phyloP scores from a whole-genome alignment of 2,113 vertebrate species.

The Chroicocephalus ridibundus region DNA sequence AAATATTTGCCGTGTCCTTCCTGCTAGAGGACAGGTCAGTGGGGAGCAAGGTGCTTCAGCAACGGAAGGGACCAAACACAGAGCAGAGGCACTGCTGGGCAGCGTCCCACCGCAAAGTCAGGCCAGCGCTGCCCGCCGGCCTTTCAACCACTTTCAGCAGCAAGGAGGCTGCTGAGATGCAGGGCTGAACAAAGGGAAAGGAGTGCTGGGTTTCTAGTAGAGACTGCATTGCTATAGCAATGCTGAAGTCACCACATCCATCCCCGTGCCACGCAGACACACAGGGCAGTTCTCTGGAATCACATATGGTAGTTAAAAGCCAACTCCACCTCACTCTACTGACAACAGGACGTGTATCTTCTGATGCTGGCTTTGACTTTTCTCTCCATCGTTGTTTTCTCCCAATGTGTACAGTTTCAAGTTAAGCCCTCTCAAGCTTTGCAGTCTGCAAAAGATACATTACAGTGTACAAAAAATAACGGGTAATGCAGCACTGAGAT shows the following conservation, averaged over 20 bases:
- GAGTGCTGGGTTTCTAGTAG: background rate
- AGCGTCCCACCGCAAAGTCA: background rate
- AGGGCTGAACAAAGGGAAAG: background rate
- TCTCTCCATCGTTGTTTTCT: background rate
- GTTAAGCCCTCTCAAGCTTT: background rate
- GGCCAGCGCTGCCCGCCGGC: background rate
- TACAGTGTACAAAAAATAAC: background rate
- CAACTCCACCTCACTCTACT: background rate
- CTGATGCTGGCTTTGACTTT: background rate
- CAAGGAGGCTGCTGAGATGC: background rate
- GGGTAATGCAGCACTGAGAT: background rate
- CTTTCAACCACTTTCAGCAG: background rate
- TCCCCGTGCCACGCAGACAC: too few species aligned
- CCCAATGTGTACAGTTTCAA: rapidly evolving
- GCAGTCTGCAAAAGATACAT: background rate
- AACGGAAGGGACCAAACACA: background rate
- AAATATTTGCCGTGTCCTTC: background rate
- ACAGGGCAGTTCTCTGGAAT: background rate
- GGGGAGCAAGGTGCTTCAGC: background rate
- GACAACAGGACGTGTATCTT: background rate
- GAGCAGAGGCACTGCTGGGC: background rate
- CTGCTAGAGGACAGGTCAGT: background rate
- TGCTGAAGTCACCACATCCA: background rate
- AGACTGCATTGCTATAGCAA: background rate
- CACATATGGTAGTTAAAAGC: background rate